Base-by-base conservation (phyloP, 2,113 vertebrate genomes). In the Amia ocellicauda region DNA sequence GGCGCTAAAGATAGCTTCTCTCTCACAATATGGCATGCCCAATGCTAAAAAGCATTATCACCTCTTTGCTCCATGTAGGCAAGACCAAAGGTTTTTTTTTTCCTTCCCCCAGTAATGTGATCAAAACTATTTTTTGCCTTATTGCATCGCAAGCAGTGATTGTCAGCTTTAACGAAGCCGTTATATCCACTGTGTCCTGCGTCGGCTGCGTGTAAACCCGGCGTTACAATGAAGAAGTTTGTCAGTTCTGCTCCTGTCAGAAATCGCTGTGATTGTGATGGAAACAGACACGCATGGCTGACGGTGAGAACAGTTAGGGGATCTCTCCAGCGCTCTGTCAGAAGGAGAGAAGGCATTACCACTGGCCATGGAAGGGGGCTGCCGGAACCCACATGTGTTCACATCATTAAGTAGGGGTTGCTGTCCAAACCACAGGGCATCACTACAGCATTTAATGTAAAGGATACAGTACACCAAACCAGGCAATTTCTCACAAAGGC, bases 181-280 rank as follows among this genome's bases (percentile, higher is more conserved):
- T 52, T 19, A 45, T 62, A 47, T 62, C 60, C 69, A 51, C 64
- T 42, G 63, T 43, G 60, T 64, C 23, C 62, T 60, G 4, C 20
- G 27, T 53, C 68, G 42, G 63, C 47, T 51, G 19, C 64, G 28
- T 50, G 20, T 3, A 52, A 63, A 54, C 20, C 58, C 58, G 71
- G 69, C 45, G 69, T 71, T 56, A 67, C 67, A 74, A 77, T 71
- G 7, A 22, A 58, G 67, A 67, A 22, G 56, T 31, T 61, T 43
- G 11, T 67, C 19, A 60, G 40, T n/a, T 4, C n/a, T 23, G 2
- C 14, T 14, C 9, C 63, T 58, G 68, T 70, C 64, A 47, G 69
- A 62, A 40, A 36, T 40, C 23, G 13, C 24, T 9, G 22, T 63
- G 73, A 69, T 29, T 62, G 43, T 67, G 66, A 78, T 73, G 63